Evolutionary conservation across 2,888 invertebrate genomes (phyloP).

Genomic region (Trichogramma dendrolimi): DNA sequence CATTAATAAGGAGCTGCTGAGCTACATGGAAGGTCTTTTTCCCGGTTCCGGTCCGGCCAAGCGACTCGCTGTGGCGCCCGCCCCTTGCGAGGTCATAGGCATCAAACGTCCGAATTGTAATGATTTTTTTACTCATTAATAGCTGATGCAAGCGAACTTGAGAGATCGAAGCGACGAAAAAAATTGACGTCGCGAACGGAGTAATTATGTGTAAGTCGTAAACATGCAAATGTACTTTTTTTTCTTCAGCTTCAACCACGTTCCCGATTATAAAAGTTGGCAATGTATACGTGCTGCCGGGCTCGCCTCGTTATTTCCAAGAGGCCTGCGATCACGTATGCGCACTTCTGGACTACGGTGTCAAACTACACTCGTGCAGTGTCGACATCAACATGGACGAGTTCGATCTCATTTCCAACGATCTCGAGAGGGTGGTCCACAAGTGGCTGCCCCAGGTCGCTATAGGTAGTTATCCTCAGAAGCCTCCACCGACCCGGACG

Average conservation of each 20-base stretch:
- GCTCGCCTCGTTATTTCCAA: slow-evolving; percentile 56
- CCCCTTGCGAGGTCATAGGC: slow-evolving; percentile 38
- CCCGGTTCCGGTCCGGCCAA: slow-evolving; percentile 32
- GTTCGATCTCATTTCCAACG: slow-evolving; percentile 32
- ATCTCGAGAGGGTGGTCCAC: slow-evolving; percentile 33
- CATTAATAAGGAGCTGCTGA: slow-evolving; percentile 41
- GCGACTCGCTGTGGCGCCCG: slow-evolving; percentile 40
- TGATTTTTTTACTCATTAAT: slow-evolving; percentile 19
- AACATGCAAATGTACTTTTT: background rate
- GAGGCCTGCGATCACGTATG: slow-evolving; percentile 38
- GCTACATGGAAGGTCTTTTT: slow-evolving; percentile 35
- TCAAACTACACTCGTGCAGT: slow-evolving; percentile 28
- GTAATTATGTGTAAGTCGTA: background rate
- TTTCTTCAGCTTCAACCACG: background rate
- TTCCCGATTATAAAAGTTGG: slow-evolving; percentile 41
- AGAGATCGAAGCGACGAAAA: slow-evolving; percentile 20
- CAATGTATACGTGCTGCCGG: slow-evolving; percentile 64
- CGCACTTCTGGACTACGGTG: slow-evolving; percentile 26
- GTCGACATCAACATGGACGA: slow-evolving; percentile 38
- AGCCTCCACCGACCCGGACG: slow-evolving; percentile 25
- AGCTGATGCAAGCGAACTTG: background rate
- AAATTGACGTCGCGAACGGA: background rate
- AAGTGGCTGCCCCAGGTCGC: slow-evolving; percentile 35
- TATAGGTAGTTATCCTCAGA: slow-evolving; percentile 44
- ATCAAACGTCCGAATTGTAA: slow-evolving; percentile 22